A percentile compares a stretch with the other conserved stretches of the same genome.
These are phyloP conservation scores for Aspidiotus destructor DNA, from an alignment of 2,888 invertebrate genomes.

Conservation along the genomic window DNA sequence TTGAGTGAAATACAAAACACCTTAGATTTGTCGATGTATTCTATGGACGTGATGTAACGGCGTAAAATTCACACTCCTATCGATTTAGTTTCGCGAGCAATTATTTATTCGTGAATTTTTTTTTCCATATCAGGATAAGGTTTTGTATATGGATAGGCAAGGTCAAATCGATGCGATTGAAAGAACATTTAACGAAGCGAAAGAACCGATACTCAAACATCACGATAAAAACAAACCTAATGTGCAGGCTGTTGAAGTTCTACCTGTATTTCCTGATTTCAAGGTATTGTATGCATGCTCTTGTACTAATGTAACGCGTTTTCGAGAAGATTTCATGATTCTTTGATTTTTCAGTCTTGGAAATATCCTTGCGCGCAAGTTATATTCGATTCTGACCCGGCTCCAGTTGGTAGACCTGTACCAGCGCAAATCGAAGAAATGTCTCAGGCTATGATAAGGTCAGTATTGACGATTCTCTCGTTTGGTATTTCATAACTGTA, in stretches of 20 bases:
- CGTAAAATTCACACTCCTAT: not conserved
- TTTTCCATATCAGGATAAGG: constrained; percentile 59
- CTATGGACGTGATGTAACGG: not conserved
- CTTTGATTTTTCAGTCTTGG: constrained; percentile 58
- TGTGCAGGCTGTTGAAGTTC: constrained; percentile 78
- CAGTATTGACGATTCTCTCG: constrained; percentile 32
- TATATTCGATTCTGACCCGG: constrained; percentile 96
- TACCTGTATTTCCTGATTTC: constrained; percentile 90
- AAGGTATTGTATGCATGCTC: constrained; percentile 45
- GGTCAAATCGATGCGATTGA: constrained; percentile 93
- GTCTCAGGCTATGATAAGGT: constrained; percentile 99
- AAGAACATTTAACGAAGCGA: constrained; percentile 89
- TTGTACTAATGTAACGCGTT: not conserved
- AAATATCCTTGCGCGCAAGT: constrained; percentile 96
- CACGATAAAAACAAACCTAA: constrained; percentile 79
- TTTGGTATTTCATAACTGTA: constrained; percentile 1
- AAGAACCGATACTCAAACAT: constrained; percentile 74
- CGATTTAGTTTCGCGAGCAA: not conserved
- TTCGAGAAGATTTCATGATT: not conserved
- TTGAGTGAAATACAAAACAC: too few species aligned
- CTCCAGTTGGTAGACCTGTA: constrained; percentile 75
- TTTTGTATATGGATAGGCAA: constrained; percentile 89
- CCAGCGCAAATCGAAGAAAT: constrained; percentile 90
- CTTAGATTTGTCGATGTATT: too few species aligned
- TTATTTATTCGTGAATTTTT: constrained; percentile 10